These are phyloP conservation scores for Cinclus mexicanus DNA, from an alignment of 2,113 vertebrate genomes.

Conservation along the genomic window DNA sequence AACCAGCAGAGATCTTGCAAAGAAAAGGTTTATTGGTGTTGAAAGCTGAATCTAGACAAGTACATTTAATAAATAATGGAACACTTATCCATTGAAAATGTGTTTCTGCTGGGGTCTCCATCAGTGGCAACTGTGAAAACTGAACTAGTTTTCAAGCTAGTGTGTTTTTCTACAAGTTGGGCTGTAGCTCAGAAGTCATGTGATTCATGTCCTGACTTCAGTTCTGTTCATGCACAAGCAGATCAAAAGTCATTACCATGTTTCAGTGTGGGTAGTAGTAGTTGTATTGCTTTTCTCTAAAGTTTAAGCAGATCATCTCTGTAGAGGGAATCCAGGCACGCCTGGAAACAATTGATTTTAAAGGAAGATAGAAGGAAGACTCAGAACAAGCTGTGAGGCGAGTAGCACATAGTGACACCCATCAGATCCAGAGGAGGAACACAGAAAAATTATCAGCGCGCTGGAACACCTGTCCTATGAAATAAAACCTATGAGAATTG, in stretches of 20 bases:
- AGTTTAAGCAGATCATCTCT: not conserved
- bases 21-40: not conserved
- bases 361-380: not conserved
- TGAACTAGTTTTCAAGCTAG: not conserved
- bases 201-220: not conserved
- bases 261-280: not conserved
- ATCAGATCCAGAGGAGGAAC: not conserved
- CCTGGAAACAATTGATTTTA: not conserved
- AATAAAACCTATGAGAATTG: not conserved
- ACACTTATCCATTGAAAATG: not conserved
- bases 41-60: not conserved
- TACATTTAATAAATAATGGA: not conserved
- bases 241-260: not conserved
- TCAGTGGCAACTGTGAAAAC: not conserved
- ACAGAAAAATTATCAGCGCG: not conserved
- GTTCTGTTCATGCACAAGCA: not conserved
- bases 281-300: not conserved
- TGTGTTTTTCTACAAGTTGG: not conserved
- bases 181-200: not conserved
- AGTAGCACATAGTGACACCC: not conserved
- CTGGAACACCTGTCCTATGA: not conserved
- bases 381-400: not conserved
- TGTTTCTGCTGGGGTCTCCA: not conserved
- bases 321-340: not conserved
- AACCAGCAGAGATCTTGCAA: not conserved